phyloP scores from a whole-genome alignment of 2,113 vertebrate species.

The Callipepla squamata region DNA sequence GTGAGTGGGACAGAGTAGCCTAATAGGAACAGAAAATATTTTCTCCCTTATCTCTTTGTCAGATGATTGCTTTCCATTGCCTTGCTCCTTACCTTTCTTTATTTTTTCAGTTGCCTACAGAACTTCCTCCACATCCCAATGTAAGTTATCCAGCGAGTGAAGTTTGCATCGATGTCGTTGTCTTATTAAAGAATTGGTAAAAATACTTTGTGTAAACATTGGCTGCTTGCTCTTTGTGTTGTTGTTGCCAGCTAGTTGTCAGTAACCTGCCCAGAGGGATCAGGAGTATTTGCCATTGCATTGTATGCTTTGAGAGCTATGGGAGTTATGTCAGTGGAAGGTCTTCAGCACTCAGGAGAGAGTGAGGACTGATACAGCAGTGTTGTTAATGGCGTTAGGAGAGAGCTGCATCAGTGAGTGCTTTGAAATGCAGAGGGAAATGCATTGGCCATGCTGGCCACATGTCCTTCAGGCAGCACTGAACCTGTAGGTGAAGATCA shows the following conservation, averaged over 20 bases:
- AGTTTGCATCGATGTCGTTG: background rate
- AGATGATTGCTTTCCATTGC: background rate
- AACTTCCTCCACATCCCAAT: background rate
- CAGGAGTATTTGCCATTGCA: background rate
- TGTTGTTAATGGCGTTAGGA: no score
- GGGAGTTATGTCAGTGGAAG: no score
- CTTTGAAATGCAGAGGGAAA: background rate
- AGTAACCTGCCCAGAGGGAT: background rate
- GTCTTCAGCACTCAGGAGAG: background rate
- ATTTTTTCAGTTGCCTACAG: background rate
- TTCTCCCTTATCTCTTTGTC: background rate
- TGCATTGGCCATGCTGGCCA: background rate
- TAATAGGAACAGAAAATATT: background rate
- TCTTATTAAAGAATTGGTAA: background rate
- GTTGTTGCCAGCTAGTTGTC: background rate
- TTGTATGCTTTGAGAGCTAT: background rate
- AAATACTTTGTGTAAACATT: background rate
- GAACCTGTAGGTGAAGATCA: background rate
- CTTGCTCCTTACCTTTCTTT: background rate
- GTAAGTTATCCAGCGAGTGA: background rate
- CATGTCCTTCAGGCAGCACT: background rate
- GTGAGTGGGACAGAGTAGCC: background rate
- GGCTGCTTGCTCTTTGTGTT: background rate
- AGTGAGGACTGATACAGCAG: no score
- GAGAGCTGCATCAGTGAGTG: background rate